Conservation (phyloP, 1,140 invertebrate genomes). For the Lordiphosa collinella region DNA sequence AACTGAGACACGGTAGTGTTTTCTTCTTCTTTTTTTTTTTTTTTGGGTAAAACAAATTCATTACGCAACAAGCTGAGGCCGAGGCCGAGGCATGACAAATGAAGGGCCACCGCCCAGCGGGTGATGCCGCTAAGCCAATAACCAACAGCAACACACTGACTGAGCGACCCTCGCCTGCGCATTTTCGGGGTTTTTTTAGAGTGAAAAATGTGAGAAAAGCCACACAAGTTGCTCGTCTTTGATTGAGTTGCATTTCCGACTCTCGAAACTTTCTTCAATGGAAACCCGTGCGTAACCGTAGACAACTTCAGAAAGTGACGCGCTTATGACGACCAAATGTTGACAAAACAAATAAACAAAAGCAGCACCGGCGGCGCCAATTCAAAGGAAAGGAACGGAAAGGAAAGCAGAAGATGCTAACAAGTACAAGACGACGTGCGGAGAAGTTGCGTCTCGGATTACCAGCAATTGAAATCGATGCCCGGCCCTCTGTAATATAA, state of each 20-base stretch:
- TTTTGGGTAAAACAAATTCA: conserved; percentile 62
- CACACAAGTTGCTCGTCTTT: conserved; percentile 64
- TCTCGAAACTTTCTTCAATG: conserved; percentile 62
- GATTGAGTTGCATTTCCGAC: conserved; percentile 65
- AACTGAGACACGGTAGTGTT: conserved; percentile 44
- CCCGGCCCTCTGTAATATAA: conserved; percentile 2
- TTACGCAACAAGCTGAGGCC: conserved; percentile 40
- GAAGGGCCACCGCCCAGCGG: conserved; percentile 60
- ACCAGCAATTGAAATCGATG: conserved; percentile 44
- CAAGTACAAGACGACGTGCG: conserved; percentile 13
- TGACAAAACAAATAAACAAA: conserved; percentile 76
- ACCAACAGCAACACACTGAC: conserved; percentile 14
- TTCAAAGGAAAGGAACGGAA: conserved; percentile 51
- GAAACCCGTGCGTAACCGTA: conserved; percentile 54
- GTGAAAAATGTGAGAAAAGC: conserved; percentile 73
- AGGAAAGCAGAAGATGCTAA: conserved; percentile 19
- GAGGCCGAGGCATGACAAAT: conserved; percentile 47
- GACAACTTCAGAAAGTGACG: conserved; percentile 51
- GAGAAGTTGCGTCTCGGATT: conserved; percentile 61
- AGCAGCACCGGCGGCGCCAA: conserved; percentile 45
- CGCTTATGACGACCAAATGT: conserved; percentile 49
- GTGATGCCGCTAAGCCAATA: conserved; percentile 55
- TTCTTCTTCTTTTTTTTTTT: conserved; percentile 15
- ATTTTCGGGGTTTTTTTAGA: conserved; percentile 45
- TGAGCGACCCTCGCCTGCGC: conserved; percentile 17